phyloP scores from a whole-genome alignment of 2,113 vertebrate genomes.

The Myotis yumanensis region DNA sequence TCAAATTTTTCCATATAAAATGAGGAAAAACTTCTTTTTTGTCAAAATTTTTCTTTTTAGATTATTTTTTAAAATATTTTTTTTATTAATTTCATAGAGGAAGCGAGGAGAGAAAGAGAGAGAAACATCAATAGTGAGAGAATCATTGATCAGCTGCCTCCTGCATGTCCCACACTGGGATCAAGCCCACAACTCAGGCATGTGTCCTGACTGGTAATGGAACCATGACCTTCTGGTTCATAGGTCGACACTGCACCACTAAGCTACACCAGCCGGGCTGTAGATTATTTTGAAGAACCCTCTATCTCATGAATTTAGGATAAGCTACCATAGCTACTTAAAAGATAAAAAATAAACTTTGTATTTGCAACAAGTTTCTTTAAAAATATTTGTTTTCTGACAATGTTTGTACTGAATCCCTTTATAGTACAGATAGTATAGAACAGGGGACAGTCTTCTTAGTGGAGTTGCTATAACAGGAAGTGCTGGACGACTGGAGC shows the following conservation, averaged over 20 bases:
- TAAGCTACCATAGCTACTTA: neutral
- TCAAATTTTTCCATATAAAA: neutral
- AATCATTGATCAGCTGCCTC: too few relatives aligned
- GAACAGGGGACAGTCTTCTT: neutral
- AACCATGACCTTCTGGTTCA: too few relatives aligned
- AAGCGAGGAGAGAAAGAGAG: too few relatives aligned
- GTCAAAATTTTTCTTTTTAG: neutral
- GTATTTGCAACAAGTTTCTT: neutral
- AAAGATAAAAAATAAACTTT: neutral
- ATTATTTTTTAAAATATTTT: neutral
- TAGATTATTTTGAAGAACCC: neutral
- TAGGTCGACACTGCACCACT: too few relatives aligned
- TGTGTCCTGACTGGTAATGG: too few relatives aligned
- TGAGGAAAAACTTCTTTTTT: neutral
- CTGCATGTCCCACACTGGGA: too few relatives aligned
- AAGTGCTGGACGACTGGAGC: neutral
- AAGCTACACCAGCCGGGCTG: too few relatives aligned
- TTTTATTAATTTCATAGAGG: too few relatives aligned
- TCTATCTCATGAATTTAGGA: slow-evolving; percentile 37
- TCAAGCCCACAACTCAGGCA: too few relatives aligned
- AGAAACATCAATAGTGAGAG: too few relatives aligned
- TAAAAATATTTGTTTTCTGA: neutral
- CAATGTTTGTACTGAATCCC: neutral
- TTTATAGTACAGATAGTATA: neutral
- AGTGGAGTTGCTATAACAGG: neutral